Evolutionary conservation across 2,113 vertebrate species (phyloP), one percentile per base, ranked within the genome.

Genomic region (Mirza zaza): DNA sequence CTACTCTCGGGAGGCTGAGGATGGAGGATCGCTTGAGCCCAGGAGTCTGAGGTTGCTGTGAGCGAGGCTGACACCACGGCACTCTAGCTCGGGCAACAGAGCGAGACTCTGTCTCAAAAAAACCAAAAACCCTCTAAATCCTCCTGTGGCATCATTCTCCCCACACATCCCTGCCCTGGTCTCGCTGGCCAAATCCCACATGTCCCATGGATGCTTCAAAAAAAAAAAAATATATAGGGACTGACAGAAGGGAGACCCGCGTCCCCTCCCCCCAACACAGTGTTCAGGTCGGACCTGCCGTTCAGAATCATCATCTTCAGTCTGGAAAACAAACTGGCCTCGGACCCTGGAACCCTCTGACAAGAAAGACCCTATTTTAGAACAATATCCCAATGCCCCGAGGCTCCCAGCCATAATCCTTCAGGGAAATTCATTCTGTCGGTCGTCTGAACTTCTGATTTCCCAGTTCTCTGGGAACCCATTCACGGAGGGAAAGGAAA

Each of bases 401-500:
- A 84, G 95, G 71, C 86, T 94, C 87, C 80, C 87, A 93, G 57
- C 59, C 73, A 75, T 81, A 17, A 5, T 83, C 77, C 27, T 94
- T 81, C 70, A 55, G 71, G 55, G 70, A 86, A 96, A 89, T 77
- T 95, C 81, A 96, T 76, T 94, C 59, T 91, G 67, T n/a, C n/a
- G n/a, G n/a, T n/a, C n/a, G n/a, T n/a, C n/a, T n/a, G n/a, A n/a
- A n/a, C n/a, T n/a, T n/a, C n/a, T n/a, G n/a, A n/a, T n/a, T n/a
- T n/a, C n/a, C n/a, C 70, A 94, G 82, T 91, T 96, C 65, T 95
- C 93, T 79, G 89, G 45, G 79, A 91, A 87, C 81, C 68, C 83
- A 94, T 91, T 96, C 97, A 95, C 17, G 10, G 50, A 93, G 67
- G 63, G 48, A 81, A 96, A 95, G 75, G 48, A 97, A 97, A 61